Base-by-base conservation (phyloP, 2,797 vertebrate genomes). In the Morus bassanus region DNA sequence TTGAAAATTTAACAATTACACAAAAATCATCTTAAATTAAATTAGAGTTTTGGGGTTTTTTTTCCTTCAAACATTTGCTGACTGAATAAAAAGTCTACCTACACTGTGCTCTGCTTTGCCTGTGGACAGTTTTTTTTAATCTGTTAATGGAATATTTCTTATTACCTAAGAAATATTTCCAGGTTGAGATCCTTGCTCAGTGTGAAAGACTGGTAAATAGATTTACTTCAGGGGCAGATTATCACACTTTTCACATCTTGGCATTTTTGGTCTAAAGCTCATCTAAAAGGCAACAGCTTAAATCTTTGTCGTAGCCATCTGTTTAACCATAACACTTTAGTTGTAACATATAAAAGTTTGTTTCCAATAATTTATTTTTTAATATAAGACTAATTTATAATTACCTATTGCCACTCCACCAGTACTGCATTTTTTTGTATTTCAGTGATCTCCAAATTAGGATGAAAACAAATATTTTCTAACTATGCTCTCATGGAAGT, bases 211-310 rank as follows among this genome's bases (percentile, higher is more conserved):
- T 83, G n/a, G 53, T 59, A 96, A 96, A 91, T 53, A 91, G 28
- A 51, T 93, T 97, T 93, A 83, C 33, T 88, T 88, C 21, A 75
- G 46, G 56, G 50, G 18, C 59, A 93, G 43, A 88, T 96, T 91
- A 74, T 80, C 46, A 63, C n/a, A 77, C 33, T 51, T 82, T 89
- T 86, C 63, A 48, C 51, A 76, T 43, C 35, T 81, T 84, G 46
- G 35, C 41, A 79, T 86, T 95, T 97, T 76, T 85, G 46, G 21
- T 90, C 69, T 82, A 56, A 10, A 63, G 35, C 46, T 95, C 39
- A 22, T 88, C 63, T 88, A 78, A 90, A 76, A 93, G 35, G 39
- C 54, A 90, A 54, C 43, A 84, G 50, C 18, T 94, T 72, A 81
- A 78, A 56, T 48, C 73, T 88, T 90, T 91, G 65, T 61, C 77